A percentile compares a stretch with the other conserved stretches of the same genome.
These are phyloP conservation scores for Ectemnius cavifrons DNA, from an alignment of 2,888 invertebrate species.

Conservation along the genomic window DNA sequence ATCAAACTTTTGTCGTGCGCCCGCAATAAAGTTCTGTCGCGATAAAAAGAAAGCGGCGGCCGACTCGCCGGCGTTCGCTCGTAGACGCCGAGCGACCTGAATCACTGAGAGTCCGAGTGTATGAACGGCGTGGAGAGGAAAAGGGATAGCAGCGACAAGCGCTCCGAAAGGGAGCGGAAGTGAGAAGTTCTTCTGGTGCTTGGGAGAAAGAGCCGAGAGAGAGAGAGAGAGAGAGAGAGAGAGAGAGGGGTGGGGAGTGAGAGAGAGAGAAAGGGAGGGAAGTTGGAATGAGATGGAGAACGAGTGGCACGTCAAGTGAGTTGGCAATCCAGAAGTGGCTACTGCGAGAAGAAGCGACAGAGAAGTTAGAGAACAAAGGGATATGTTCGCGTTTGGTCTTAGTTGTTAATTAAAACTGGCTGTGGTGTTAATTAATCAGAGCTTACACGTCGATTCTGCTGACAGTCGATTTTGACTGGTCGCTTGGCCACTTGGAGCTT, in stretches of 20 bases:
- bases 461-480: slow-evolving; percentile 29
- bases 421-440: slow-evolving; percentile 58
- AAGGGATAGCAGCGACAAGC: too few species aligned
- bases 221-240: background rate
- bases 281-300: background rate
- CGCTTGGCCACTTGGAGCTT: slow-evolving; percentile 15
- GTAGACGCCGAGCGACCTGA: slow-evolving; percentile 26
- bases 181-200: too few species aligned
- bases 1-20: slow-evolving; percentile 62
- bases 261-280: background rate
- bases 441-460: slow-evolving; percentile 52
- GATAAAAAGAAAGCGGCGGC: slow-evolving; percentile 27
- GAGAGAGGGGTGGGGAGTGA: background rate
- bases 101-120: slow-evolving; percentile 11
- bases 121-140: background rate
- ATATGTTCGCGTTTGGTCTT: slow-evolving; percentile 12
- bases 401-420: slow-evolving; percentile 50
- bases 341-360: background rate
- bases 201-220: background rate
- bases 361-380: too few species aligned
- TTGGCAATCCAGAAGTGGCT: background rate
- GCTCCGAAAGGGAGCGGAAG: too few species aligned
- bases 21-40: slow-evolving; percentile 40
- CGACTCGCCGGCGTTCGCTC: slow-evolving; percentile 34
- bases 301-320: background rate